Base-by-base conservation (phyloP, 2,113 vertebrate genomes). In the Phrynosoma blainvillii region DNA sequence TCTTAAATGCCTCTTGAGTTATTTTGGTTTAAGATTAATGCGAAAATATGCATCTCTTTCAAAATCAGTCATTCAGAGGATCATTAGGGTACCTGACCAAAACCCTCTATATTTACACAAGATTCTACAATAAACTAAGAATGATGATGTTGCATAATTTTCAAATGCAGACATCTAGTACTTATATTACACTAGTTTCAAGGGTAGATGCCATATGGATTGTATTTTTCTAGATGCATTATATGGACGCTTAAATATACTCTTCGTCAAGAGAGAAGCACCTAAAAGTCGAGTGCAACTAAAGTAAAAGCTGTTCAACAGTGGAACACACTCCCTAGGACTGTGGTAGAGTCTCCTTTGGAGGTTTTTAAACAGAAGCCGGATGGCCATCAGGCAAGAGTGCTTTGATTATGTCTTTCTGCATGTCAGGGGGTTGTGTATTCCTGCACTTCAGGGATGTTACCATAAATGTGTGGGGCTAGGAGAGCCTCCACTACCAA, bases 21-120 rank as follows among this genome's bases (percentile, higher is more conserved):
- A 84, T 84, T 88, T 84, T 84, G 81, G 73, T 78, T 84, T 82
- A 77, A 88, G 71, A 77, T 82, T 77, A 88, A 83, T 88, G 80
- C 16, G 75, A 84, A 88, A 88, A 88, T 88, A 84, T 84, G 81
- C 47, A 78, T 56, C 81, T 56, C n/a, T 83, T 84, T 88, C 68
- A 77, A 88, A 88, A 84, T 23, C 81, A 84, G 75, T 52, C 25
- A 88, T 88, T 82, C 71, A 54, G 52, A 82, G 62, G 2, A 76
- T 36, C 70, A 76, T 88, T 75, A 88, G 54, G 47, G 80, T 75
- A 82, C 59, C 71, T 82, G 71, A 76, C 71, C 86, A 74, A 82
- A 82, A 76, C 59, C 40, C 40, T 66, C 30, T 66, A 23, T 82
- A 52, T 82, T 87, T 75, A 82, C 59, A 87, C 13, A 87, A 87